Evolutionary conservation across 2,113 vertebrate genomes (phyloP).

Genomic region (Eubucco bourcierii): DNA sequence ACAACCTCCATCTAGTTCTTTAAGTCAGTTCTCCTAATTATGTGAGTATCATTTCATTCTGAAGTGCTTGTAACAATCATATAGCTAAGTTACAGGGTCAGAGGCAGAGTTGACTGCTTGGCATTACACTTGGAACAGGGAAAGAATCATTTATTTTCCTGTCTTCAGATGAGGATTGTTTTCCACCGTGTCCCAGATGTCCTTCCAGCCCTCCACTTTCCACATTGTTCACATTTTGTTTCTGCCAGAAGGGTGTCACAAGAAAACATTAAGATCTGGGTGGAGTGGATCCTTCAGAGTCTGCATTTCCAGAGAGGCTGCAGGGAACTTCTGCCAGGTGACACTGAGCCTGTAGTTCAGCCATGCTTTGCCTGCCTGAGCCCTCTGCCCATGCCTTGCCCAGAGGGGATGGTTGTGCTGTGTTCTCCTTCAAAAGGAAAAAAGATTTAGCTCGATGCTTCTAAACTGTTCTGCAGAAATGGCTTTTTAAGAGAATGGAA

Average conservation of each 20-base stretch:
- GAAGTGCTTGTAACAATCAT: neutral
- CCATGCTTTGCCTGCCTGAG: neutral
- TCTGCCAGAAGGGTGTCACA: neutral
- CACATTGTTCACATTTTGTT: neutral
- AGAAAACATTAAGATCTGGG: neutral
- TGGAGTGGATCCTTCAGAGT: neutral
- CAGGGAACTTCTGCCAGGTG: neutral
- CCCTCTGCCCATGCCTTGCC: neutral
- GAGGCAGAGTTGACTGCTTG: conserved; percentile 7
- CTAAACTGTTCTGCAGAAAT: neutral
- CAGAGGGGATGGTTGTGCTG: neutral
- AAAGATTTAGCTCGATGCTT: neutral
- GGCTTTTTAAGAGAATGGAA: neutral
- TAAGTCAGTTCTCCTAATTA: neutral
- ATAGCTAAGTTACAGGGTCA: neutral
- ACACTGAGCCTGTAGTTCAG: neutral
- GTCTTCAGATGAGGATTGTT: neutral
- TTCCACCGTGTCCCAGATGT: accelerated
- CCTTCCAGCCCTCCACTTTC: neutral
- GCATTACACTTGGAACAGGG: neutral
- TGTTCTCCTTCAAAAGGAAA: neutral
- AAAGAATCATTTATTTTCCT: conserved; percentile 8
- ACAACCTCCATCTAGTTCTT: neutral
- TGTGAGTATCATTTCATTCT: neutral
- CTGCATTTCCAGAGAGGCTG: neutral